These are phyloP conservation scores for Holothuria scabra DNA, from an alignment of 53 echinoderm and acorn worm genomes.

Conservation along the genomic window DNA sequence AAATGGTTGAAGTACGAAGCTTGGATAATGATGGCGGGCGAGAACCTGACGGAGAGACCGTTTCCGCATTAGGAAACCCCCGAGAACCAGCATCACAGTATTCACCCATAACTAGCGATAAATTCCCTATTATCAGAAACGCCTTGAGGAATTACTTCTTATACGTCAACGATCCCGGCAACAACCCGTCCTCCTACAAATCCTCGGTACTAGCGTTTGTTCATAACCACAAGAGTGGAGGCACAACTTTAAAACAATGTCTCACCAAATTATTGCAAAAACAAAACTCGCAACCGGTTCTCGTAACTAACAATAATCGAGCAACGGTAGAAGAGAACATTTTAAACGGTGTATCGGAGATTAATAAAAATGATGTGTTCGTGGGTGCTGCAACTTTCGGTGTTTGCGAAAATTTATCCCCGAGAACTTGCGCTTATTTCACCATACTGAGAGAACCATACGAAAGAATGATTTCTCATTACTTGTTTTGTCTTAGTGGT, in stretches of 20 bases:
- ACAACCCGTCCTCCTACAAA: constrained; percentile 1
- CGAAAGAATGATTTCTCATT: constrained; percentile 45
- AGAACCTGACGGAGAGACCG: too few species aligned
- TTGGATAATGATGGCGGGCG: too few species aligned
- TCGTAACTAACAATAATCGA: background rate
- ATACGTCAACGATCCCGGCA: background rate
- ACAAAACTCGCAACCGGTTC: background rate
- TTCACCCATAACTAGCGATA: too few species aligned
- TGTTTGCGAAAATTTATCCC: constrained; percentile 45
- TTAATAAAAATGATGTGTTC: background rate
- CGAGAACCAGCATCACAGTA: too few species aligned
- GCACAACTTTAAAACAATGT: constrained; percentile 48
- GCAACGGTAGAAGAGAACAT: background rate
- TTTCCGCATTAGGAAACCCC: too few species aligned
- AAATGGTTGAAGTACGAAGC: too few species aligned
- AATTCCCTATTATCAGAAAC: too few species aligned
- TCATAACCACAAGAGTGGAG: constrained; percentile 47
- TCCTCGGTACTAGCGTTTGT: constrained; percentile 25
- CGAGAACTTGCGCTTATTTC: constrained; percentile 54
- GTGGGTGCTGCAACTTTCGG: constrained; percentile 44
- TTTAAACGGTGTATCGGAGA: background rate
- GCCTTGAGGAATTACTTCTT: too few species aligned
- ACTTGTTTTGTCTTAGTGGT: constrained; percentile 48
- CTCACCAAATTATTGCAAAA: background rate
- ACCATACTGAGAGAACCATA: constrained; percentile 60